Evolutionary conservation across 1,140 invertebrate species (phyloP), one percentile per base, ranked within the genome.

Genomic region (Copidosoma floridanum): DNA sequence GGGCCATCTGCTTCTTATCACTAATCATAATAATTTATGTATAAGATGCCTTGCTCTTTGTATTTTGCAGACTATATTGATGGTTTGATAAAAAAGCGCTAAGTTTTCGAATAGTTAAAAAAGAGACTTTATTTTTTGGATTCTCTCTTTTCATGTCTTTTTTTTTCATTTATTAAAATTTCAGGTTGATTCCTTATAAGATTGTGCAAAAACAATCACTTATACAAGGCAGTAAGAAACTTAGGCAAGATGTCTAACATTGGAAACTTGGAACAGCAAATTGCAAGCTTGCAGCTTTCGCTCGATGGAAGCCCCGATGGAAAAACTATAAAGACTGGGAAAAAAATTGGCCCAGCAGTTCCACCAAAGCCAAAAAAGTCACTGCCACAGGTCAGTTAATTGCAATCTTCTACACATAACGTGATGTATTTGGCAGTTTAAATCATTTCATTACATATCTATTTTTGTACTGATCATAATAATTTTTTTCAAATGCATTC

Each of bases 311-410:
- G 47, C 41, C 37, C 53, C 11, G 12, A 32, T 32, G 61, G 66
- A 27, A 70, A 73, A 59, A 65, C 59, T 35, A 53, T 68, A 0
- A 72, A 73, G n/a, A 48, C 71, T 21, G 75, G 73, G 8, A 89
- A 86, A 66, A 91, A 90, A 75, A 76, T 89, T 56, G 88, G 86
- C 58, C 89, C 89, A 54, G 87, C 88, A 46, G 85, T 90, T 50
- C 89, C 89, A 35, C 89, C 89, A n/a, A 91, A 91, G 76, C 89
- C 89, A 43, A 89, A 89, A 78, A 86, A 86, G 69, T 82, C 85
- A 58, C 84, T 86, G 69, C 87, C 87, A n/a, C 85, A 88, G 83
- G 86, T 88, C 76, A 81, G 80, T 63, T 77, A 81, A 32, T 70
- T 76, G 75, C 70, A 81, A 40, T 38, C 16, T 37, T 43, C 21